Evolutionary conservation across 1,140 invertebrate species (phyloP).

Genomic region (Diploscapter pachys): DNA sequence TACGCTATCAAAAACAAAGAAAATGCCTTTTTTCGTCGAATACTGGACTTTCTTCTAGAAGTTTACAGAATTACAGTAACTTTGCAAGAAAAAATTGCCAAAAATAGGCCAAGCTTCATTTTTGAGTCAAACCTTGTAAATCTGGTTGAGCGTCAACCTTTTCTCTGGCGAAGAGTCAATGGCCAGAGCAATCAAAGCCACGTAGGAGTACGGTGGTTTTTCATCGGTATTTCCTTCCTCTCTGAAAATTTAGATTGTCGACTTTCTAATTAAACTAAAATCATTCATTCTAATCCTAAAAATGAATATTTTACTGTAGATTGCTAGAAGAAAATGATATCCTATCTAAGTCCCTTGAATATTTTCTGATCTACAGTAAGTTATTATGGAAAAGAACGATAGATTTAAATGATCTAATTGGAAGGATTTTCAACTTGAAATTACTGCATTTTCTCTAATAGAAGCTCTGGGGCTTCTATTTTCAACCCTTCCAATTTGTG

Average conservation of each 20-base stretch:
- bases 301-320: not conserved
- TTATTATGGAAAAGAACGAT: not conserved
- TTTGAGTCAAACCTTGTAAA: constrained; percentile 75
- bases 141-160: constrained; percentile 91
- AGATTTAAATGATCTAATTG: not conserved
- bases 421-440: not conserved
- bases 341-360: not conserved
- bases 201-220: constrained; percentile 68
- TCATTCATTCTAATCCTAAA: not conserved
- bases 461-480: too few relatives aligned
- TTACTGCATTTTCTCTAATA: too few relatives aligned
- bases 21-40: not conserved
- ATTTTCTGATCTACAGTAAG: not conserved
- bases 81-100: not conserved
- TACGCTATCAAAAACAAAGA: not conserved
- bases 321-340: not conserved
- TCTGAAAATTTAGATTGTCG: constrained; percentile 22
- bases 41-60: not conserved
- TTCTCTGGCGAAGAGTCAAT: constrained; percentile 67
- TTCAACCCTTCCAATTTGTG: too few relatives aligned
- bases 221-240: constrained; percentile 40
- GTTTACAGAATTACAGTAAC: not conserved
- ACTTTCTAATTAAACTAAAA: constrained; percentile 5
- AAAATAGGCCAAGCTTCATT: too few relatives aligned
- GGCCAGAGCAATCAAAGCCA: constrained; percentile 69